These are phyloP conservation scores for Sminthurinus aureus DNA, from an alignment of 2,888 invertebrate species.

Conservation along the genomic window DNA sequence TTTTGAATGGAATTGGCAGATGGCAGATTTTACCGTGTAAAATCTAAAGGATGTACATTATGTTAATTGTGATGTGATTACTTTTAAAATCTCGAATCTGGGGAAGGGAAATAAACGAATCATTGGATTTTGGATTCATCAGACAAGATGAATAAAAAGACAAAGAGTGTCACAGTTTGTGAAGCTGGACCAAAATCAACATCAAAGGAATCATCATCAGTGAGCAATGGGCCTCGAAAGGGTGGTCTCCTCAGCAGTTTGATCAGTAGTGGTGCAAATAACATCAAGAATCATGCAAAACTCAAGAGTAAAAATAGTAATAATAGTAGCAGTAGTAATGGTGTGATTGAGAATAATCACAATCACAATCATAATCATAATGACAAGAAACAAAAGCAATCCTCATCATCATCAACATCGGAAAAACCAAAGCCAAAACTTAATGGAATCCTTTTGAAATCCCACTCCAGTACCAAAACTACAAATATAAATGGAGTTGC, in stretches of 20 bases:
- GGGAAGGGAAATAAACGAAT: no score
- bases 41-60: no score
- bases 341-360: background rate
- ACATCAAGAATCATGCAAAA: slow-evolving; percentile 8
- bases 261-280: background rate
- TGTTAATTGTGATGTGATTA: no score
- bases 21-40: no score
- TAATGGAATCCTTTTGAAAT: background rate
- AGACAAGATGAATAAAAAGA: slow-evolving; percentile 4
- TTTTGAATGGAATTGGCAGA: no score
- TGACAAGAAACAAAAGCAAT: background rate
- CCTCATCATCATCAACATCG: background rate
- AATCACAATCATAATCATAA: background rate
- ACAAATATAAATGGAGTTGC: background rate
- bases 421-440: background rate
- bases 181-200: background rate
- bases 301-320: slow-evolving; percentile 7
- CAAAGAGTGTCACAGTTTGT: background rate
- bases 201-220: background rate
- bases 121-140: no score
- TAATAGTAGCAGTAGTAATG: background rate
- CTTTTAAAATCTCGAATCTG: no score
- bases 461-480: background rate
- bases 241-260: background rate
- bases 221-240: background rate